Percentiles rank a stretch among this genome's conserved stretches.
These are phyloP conservation scores for Bostrychus sinensis DNA, from an alignment of 2,113 vertebrate genomes.

Conservation along the genomic window DNA sequence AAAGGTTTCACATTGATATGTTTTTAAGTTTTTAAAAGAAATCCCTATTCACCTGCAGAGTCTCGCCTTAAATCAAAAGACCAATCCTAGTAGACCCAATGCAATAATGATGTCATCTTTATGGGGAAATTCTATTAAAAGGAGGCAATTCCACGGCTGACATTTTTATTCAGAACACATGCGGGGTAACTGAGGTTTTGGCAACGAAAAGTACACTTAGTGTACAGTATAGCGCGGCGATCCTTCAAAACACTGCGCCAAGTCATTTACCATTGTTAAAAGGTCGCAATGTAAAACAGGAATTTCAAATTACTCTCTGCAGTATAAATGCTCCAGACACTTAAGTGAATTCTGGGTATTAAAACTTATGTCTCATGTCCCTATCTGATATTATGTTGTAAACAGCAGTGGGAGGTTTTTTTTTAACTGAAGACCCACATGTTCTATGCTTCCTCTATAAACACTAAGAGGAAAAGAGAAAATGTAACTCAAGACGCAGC, in stretches of 20 bases:
- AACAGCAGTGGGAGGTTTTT: background rate
- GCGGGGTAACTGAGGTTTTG: constrained; percentile 16
- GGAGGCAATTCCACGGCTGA: background rate
- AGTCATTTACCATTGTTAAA: constrained; percentile 25
- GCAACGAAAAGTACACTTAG: constrained; percentile 18
- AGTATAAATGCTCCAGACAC: constrained; percentile 18
- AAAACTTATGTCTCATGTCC: background rate
- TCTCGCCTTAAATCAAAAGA: too few species aligned
- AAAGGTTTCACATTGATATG: too few species aligned
- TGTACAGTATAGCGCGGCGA: background rate
- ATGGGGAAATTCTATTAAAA: constrained; percentile 13
- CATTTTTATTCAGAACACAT: constrained; percentile 44
- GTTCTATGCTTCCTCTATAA: background rate
- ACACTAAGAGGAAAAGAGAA: background rate
- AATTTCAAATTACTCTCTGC: constrained; percentile 14
- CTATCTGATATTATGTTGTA: background rate
- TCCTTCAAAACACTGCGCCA: background rate
- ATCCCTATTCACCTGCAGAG: too few species aligned
- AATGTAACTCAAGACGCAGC: constrained; percentile 13
- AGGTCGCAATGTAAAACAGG: background rate
- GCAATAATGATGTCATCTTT: constrained; percentile 40
- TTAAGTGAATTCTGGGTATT: constrained; percentile 10
- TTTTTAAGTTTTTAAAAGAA: too few species aligned
- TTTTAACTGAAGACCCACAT: background rate
- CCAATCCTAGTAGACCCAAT: background rate